These are phyloP conservation scores for Amphilophus citrinellus DNA, from an alignment of 2,113 vertebrate species.

Conservation along the genomic window DNA sequence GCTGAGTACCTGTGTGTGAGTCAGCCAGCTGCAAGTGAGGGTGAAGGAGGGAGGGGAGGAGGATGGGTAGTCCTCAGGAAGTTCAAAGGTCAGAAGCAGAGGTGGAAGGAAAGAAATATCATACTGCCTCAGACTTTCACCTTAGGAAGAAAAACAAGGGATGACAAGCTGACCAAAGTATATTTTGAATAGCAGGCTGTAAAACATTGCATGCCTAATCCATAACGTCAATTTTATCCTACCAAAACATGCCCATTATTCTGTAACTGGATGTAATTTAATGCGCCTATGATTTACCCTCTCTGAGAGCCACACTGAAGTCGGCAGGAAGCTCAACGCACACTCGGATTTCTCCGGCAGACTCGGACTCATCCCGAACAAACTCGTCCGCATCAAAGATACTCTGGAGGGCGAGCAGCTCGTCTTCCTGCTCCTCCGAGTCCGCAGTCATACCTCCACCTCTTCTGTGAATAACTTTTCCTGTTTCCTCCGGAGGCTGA, in stretches of 20 bases:
- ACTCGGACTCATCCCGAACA: constrained; percentile 77
- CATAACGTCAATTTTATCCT: too few relatives aligned
- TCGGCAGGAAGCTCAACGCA: constrained; percentile 83
- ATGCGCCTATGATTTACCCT: constrained; percentile 41
- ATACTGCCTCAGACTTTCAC: constrained; percentile 46
- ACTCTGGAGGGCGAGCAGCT: constrained; percentile 88
- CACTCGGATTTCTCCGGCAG: constrained; percentile 86
- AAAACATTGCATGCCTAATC: too few relatives aligned
- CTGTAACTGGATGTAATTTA: too few relatives aligned
- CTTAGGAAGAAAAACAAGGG: constrained; percentile 16
- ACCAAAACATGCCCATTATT: too few relatives aligned
- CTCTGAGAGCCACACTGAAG: constrained; percentile 84
- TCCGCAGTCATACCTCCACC: constrained; percentile 28
- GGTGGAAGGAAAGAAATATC: constrained; percentile 87
- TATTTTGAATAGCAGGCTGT: too few relatives aligned
- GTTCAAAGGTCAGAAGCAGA: constrained; percentile 88
- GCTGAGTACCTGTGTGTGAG: constrained; percentile 83
- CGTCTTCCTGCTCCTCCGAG: constrained; percentile 80
- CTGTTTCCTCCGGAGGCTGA: background rate
- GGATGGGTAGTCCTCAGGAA: constrained; percentile 89
- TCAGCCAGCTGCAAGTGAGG: constrained; percentile 90
- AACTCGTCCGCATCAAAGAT: constrained; percentile 91
- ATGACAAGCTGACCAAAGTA: background rate
- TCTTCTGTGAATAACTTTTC: background rate
- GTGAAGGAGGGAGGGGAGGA: constrained; percentile 85